Conservation (phyloP, 2,797 vertebrate genomes). For the Poecilia picta region DNA sequence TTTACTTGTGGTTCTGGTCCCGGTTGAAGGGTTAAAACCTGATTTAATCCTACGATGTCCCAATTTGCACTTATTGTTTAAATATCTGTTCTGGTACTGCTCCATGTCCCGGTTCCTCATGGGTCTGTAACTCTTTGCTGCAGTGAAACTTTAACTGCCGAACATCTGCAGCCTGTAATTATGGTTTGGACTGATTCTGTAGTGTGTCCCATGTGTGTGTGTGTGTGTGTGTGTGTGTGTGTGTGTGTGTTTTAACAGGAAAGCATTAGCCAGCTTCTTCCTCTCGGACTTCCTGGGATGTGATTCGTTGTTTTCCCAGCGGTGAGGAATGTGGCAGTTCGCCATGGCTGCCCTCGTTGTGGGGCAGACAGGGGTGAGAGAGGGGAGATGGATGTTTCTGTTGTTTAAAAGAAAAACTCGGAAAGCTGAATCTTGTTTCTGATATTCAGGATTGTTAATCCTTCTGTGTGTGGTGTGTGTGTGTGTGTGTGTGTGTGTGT, state of each 20-base stretch:
- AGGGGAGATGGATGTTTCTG: constrained; percentile 16
- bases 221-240: constrained; percentile 23
- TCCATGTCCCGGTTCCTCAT: background rate
- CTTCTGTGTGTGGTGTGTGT: background rate
- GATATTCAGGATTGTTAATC: background rate
- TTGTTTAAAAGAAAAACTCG: constrained; percentile 11
- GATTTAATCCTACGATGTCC: background rate
- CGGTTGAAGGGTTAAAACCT: background rate
- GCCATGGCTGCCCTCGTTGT: constrained; percentile 29
- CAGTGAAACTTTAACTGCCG: constrained; percentile 43
- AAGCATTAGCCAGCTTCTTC: constrained; percentile 61
- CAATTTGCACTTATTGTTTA: background rate
- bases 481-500: background rate
- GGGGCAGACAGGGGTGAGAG: background rate
- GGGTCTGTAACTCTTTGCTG: constrained; percentile 20
- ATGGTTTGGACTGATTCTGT: constrained; percentile 47
- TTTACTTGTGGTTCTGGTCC: background rate
- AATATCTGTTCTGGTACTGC: background rate
- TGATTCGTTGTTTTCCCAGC: constrained; percentile 47
- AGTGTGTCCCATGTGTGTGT: constrained; percentile 10
- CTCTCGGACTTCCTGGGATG: constrained; percentile 53
- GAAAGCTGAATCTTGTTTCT: constrained; percentile 6
- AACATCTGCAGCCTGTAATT: constrained; percentile 62
- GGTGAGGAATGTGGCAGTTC: constrained; percentile 38
- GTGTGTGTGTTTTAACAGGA: constrained; percentile 45